Evolutionary conservation across 2,888 invertebrate genomes (phyloP).

Genomic region (Tenthredo livida): DNA sequence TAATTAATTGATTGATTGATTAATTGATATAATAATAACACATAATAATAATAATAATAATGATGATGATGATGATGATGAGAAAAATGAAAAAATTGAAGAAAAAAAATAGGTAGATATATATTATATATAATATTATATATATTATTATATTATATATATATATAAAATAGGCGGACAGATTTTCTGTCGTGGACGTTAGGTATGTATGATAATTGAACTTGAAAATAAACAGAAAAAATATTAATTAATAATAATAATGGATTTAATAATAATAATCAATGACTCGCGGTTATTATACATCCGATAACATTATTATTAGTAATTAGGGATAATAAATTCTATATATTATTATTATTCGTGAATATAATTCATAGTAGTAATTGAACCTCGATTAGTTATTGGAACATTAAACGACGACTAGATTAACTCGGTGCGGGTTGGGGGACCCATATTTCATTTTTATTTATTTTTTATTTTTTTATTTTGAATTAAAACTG

Average conservation of each 20-base stretch:
- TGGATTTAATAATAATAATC: slow-evolving; percentile 62
- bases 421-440: slow-evolving; percentile 34
- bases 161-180: background rate
- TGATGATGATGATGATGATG: background rate
- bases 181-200: slow-evolving; percentile 12
- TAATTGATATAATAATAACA: background rate
- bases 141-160: too few species aligned
- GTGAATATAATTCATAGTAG: slow-evolving; percentile 35
- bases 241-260: slow-evolving; percentile 68
- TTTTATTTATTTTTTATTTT: background rate
- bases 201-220: slow-evolving; percentile 23
- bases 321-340: background rate
- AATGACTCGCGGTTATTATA: slow-evolving; percentile 51
- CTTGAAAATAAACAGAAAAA: slow-evolving; percentile 57
- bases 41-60: background rate
- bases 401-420: slow-evolving; percentile 6
- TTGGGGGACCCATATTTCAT: slow-evolving; percentile 2
- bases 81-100: background rate
- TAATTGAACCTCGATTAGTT: background rate
- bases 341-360: slow-evolving; percentile 14
- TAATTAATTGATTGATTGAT: background rate
- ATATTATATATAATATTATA: background rate
- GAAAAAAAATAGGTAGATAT: background rate
- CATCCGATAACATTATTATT: slow-evolving; percentile 61
- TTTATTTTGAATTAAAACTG: background rate